A percentile compares a stretch with the other conserved stretches of the same genome.
Conservation (phyloP, 2,888 invertebrate genomes). For the Agriotes lineatus region DNA sequence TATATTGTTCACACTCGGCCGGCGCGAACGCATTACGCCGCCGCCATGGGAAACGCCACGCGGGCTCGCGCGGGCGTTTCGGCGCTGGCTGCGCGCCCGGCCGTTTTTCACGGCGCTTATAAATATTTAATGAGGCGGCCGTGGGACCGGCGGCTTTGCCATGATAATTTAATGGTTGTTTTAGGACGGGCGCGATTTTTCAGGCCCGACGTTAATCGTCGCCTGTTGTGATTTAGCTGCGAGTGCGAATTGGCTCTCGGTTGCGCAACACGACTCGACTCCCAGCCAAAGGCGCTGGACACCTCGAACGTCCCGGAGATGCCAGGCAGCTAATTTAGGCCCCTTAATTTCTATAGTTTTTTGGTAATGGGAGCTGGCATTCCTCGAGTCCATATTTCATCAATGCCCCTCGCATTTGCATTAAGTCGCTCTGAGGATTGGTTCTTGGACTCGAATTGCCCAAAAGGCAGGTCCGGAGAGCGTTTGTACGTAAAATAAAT, state of each 20-base stretch:
- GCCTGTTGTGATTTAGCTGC: constrained; percentile 25
- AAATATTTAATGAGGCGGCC: constrained; percentile 60
- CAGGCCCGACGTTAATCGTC: constrained; percentile 37
- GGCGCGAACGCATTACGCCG: constrained; percentile 3
- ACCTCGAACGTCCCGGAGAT: no score
- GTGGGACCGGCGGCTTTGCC: constrained; percentile 57
- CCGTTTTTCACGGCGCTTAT: constrained; percentile 47
- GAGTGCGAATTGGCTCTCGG: constrained; percentile 16
- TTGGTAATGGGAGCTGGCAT: no score
- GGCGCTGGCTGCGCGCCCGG: neutral
- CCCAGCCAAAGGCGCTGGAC: no score
- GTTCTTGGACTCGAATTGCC: no score
- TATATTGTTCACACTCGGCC: constrained; percentile 35
- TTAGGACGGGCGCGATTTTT: constrained; percentile 50
- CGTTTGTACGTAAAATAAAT: no score
- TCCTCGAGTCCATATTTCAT: no score
- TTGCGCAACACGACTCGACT: neutral
- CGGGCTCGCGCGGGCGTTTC: neutral
- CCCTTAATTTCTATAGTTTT: no score
- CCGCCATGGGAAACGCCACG: constrained; percentile 28
- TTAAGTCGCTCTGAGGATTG: no score
- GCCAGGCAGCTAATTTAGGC: no score
- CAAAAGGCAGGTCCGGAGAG: no score
- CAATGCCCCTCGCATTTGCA: no score
- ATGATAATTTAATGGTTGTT: constrained; percentile 62